These are phyloP conservation scores for Aspidapion aeneum DNA, from an alignment of 2,888 invertebrate genomes.

Conservation along the genomic window DNA sequence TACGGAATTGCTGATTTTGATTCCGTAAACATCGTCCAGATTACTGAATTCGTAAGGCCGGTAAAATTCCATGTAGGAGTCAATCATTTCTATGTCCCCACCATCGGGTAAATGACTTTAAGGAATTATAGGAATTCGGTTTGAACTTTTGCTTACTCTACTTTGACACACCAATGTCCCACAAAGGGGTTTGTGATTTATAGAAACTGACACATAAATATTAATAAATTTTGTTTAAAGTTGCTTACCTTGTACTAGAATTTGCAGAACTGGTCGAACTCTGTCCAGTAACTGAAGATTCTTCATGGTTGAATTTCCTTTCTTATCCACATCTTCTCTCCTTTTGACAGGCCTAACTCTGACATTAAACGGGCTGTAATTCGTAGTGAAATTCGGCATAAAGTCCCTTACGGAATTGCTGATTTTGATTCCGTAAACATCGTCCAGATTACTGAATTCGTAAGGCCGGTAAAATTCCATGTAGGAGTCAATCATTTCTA, in stretches of 20 bases:
- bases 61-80: slow-evolving; percentile 85
- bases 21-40: slow-evolving; percentile 77
- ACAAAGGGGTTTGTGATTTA: slow-evolving; percentile 84
- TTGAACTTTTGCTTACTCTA: slow-evolving; percentile 71
- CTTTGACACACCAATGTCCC: slow-evolving; percentile 69
- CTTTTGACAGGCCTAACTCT: slow-evolving; percentile 71
- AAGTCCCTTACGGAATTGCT: slow-evolving; percentile 69
- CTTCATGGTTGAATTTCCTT: slow-evolving; percentile 56
- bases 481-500: slow-evolving; percentile 85
- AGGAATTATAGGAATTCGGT: slow-evolving; percentile 65
- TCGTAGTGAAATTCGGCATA: slow-evolving; percentile 82
- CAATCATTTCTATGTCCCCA: slow-evolving; percentile 78
- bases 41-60: slow-evolving; percentile 80
- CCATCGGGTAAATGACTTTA: slow-evolving; percentile 58
- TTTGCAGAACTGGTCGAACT: slow-evolving; percentile 70
- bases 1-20: slow-evolving; percentile 72
- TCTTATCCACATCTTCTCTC: slow-evolving; percentile 59
- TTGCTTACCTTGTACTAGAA: slow-evolving; percentile 66
- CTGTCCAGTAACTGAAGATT: slow-evolving; percentile 80
- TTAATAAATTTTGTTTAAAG: no score
- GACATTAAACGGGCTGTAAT: slow-evolving; percentile 81
- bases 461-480: slow-evolving; percentile 83
- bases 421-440: slow-evolving; percentile 81
- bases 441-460: slow-evolving; percentile 77
- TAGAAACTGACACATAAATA: no score